phyloP scores from a whole-genome alignment of 2,888 invertebrate genomes.

The Dicycla oo region DNA sequence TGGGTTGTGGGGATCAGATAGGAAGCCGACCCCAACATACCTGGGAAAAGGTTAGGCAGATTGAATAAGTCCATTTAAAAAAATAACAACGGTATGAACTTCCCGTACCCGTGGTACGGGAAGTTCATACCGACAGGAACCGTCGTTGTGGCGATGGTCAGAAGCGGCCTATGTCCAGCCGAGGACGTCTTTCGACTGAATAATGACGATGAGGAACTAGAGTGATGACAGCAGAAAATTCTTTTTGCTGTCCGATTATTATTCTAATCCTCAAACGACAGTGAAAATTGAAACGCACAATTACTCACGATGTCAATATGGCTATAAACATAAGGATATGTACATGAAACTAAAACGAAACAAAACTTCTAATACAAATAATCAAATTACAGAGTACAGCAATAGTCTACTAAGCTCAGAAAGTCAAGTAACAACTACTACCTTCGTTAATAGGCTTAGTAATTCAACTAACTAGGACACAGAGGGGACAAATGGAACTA shows the following conservation, averaged over 20 bases:
- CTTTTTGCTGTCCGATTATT: background rate
- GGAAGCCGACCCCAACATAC: no score
- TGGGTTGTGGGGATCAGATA: no score
- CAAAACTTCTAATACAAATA: constrained; percentile 18
- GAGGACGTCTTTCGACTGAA: background rate
- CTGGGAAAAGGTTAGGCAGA: no score
- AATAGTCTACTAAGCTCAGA: constrained; percentile 44
- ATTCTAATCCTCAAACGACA: background rate
- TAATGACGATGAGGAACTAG: background rate
- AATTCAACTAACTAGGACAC: constrained; percentile 67
- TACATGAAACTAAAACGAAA: no score
- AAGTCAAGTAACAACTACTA: constrained; percentile 52
- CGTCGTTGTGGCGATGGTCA: background rate
- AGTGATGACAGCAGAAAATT: background rate
- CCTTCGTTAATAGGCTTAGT: constrained; percentile 75
- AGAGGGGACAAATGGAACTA: constrained; percentile 60
- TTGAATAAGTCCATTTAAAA: no score
- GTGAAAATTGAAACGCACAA: background rate
- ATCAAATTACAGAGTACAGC: constrained; percentile 25
- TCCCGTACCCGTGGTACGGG: no score
- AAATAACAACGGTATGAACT: no score
- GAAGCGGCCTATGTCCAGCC: background rate
- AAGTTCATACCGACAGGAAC: no score
- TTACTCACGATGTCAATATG: background rate
- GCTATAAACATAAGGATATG: no score